Evolutionary conservation across 2,888 invertebrate species (phyloP), one percentile per base, ranked within the genome.

Genomic region (Mellilla xanthometata): DNA sequence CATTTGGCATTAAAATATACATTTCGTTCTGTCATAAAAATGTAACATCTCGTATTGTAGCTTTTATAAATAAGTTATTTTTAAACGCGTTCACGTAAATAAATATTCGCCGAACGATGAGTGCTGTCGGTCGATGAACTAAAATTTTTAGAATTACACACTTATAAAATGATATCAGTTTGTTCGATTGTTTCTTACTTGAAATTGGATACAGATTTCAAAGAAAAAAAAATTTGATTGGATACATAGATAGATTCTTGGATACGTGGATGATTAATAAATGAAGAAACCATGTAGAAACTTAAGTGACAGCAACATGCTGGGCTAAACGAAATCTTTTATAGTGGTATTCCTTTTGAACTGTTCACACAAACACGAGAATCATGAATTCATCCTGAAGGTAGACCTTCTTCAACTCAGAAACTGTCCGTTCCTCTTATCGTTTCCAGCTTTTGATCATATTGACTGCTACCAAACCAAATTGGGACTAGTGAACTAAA

Each of bases 121-220:
- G 34, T 12, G 36, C 31, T 26, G 38, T 7, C 49, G 54, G 54
- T 54, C 54, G 52, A 40, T 54, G 54, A 48, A 39, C 49, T 39
- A 27, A 34, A 23, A 38, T 49, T 49, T 54, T 38, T 32, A 46
- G 51, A 54, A 47, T 41, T 44, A 41, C 3, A 19, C 19, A 46
- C 50, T 44, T 31, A 27, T 33, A 26, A 44, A 45, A 39, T 38
- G 42, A 47, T 50, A 48, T 32, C 47, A 33, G 28, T 26, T 33
- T 30, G 6, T 6, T 3, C 42, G 24, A 40, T 49, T 39, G 46
- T 50, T 53, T 48, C 41, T 24, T 40, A 7, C 43, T 46, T 38
- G 48, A 51, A 39, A 41, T 19, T 53, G 58, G 62, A 57, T 51
- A 63, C 53, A 52, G 46, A 41, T 42, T 12, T 44, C 30, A 38